Evolutionary conservation across 2,797 vertebrate genomes (phyloP), one percentile per base, ranked within the genome.

Genomic region (Chaetophractus vellerosus): DNA sequence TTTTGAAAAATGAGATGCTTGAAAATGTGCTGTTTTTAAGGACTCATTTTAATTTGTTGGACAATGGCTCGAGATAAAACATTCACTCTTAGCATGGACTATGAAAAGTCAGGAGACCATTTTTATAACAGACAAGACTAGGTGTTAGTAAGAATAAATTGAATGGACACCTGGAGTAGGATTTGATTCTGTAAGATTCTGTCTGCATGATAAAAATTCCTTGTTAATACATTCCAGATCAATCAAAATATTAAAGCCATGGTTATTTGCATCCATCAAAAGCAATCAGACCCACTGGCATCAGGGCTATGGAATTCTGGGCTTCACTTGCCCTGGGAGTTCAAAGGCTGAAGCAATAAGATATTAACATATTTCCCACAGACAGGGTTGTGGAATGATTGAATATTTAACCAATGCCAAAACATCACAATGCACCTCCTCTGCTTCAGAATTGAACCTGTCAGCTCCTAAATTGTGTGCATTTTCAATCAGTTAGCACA

Each of bases 401-500:
- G 83, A 92, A 90, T 96, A 96, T 97, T 98, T 98, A 98, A 98
- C 90, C 63, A 94, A 91, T 96, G 97, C 97, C 97, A 97, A 98
- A 98, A 96, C 96, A 98, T 96, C 96, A 80, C 64, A 31, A 8
- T 0, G 2, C 15, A 63, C 84, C 83, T 96, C 83, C 85, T 96
- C 59, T 66, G 76, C 97, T 96, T 98, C 96, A 85, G 95, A 98
- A 99, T 98, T 98, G 97, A 97, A 98, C 88, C 63, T 98, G 98
- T 98, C 98, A 98, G 97, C 45, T 98, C 96, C 96, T 98, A 98
- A 99, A 98, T 97, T 98, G 98, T 91, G 92, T 98, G 97, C 81
- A 10, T 98, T 98, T 98, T 94, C 98, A 96, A 98, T 97, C 96
- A 96, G 64, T 96, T 97, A 97, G 93, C 45, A 94, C 68, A 75